Base-by-base conservation (phyloP, 2,797 vertebrate species). In the Onychomys leucogaster region DNA sequence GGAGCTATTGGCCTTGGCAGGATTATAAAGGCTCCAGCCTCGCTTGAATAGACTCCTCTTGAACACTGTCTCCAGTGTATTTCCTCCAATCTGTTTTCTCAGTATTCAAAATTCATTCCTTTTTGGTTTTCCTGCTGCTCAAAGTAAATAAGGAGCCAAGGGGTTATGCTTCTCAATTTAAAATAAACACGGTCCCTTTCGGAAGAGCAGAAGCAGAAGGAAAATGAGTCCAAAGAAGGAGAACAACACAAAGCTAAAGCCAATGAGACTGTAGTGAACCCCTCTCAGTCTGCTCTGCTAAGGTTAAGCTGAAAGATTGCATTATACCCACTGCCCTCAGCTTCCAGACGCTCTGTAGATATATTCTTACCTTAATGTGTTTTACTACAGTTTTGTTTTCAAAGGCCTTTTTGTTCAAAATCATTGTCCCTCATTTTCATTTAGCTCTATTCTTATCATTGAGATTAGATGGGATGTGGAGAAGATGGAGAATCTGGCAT, bases 181-280 rank as follows among this genome's bases (percentile, higher is more conserved):
- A 97, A 96, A 96, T 94, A 97, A 98, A 97, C 75, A 98, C 32
- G 89, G 23, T 88, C 91, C 94, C 96, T 93, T 84, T 73, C 55
- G 75, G 59, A 87, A 49, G 86, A 91, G 65, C 89, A 91, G 83
- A 97, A 86, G 80, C 71, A 89, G 75, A 94, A 91, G 92, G 96
- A 94, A 91, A 97, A 95, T 34, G 86, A 83, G 19, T 27, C 84
- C 77, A 59, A 94, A 55, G 78, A 59, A 95, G 32, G 87, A 92
- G 69, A 81, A 73, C 93, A 86, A 88, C n/a, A 87, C 75, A 82
- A 90, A 63, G 49, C 21, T 93, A 82, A 95, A 76, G 65, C 67
- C 87, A 88, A 94, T 78, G 23, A 12, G 87, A 82, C 49, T 75
- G 59, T 16, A 17, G 6, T 65, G 67, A 78, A 23, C 21, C 69